Conservation (phyloP, 2,113 vertebrate genomes). For the Proteles cristata region DNA sequence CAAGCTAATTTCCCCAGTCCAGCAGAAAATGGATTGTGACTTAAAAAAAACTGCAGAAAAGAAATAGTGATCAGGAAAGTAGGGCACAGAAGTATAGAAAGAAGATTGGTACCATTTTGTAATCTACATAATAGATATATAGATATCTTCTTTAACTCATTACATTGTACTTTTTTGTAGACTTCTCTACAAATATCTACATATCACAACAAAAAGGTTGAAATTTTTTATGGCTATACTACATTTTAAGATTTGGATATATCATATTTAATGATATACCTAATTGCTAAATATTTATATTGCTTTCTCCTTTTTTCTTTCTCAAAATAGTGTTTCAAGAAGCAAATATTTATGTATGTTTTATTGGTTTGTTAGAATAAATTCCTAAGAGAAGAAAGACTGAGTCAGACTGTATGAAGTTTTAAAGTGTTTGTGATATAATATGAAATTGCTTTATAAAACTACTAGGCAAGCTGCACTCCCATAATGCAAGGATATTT, state of each 20-base stretch:
- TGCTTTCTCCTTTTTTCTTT: conserved; percentile 18
- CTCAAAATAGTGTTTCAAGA: conserved; percentile 41
- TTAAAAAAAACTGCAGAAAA: not conserved
- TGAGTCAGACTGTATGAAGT: not conserved
- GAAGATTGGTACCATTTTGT: not conserved
- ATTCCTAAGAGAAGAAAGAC: conserved; percentile 41
- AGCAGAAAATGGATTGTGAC: not conserved
- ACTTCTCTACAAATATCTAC: not conserved
- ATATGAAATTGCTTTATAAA: conserved; percentile 21
- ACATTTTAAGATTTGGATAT: not conserved
- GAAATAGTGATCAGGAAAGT: not conserved
- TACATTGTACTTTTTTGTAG: not conserved
- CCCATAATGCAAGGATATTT: not conserved
- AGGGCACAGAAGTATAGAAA: not conserved
- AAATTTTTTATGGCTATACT: not conserved
- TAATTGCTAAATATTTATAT: conserved; percentile 3
- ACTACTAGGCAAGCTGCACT: not conserved
- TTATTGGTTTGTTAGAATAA: conserved; percentile 49
- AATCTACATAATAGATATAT: not conserved
- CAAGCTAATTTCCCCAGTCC: not conserved
- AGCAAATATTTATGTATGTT: not conserved
- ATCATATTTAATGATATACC: not conserved
- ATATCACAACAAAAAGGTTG: not conserved
- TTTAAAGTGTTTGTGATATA: conserved; percentile 19
- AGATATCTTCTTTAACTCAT: not conserved